Evolutionary conservation across 1,140 invertebrate genomes (phyloP), one percentile per base, ranked within the genome.

Genomic region (Littorina saxatilis): DNA sequence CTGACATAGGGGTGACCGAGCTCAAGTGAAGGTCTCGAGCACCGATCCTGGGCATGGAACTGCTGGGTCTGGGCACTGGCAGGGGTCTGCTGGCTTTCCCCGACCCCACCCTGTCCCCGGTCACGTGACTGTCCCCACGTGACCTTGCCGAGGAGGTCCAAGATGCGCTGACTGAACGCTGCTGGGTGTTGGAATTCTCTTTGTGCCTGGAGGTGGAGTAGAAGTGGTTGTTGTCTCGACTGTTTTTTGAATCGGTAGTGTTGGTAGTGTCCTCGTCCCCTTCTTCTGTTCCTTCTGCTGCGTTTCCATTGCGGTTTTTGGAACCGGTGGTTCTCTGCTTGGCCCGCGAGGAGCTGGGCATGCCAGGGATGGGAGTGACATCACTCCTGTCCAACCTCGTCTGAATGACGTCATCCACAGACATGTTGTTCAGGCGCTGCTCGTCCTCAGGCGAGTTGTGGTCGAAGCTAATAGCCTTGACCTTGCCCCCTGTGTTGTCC

Each of bases 401-500:
- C 55, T 81, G 52, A 61, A 88, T 78, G 35, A 88, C 84, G 68
- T 88, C 86, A 50, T 88, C 87, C 7, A 88, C 82, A 4, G 87
- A 85, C 39, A 88, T 43, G 78, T 50, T 77, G 66, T 84, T 83
- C 23, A 88, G 61, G 43, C 81, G 81, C 13, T 82, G 79, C 50
- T 88, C 86, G 13, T 88, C 87, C 35, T 82, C 76, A 32, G 39
- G 40, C 3, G 85, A 83, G 32, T 80, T 81, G 27, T 79, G 81
- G 61, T 87, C 84, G 40, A 88, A 85, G 23, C 82, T 84, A 0
- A 88, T 73, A 27, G 85, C 85, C 58, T 85, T 84, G 17, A 88
- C 82, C 78, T 78, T 78, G 37, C 3, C 23, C 15, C 55, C 58
- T 17, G 13, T 39, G 47, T 77, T 84, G 15, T 40, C 80, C 61